A percentile compares a stretch with the other conserved stretches of the same genome.
Evolutionary conservation across 1,140 invertebrate genomes (phyloP).

Genomic region (Drosophila insularis): DNA sequence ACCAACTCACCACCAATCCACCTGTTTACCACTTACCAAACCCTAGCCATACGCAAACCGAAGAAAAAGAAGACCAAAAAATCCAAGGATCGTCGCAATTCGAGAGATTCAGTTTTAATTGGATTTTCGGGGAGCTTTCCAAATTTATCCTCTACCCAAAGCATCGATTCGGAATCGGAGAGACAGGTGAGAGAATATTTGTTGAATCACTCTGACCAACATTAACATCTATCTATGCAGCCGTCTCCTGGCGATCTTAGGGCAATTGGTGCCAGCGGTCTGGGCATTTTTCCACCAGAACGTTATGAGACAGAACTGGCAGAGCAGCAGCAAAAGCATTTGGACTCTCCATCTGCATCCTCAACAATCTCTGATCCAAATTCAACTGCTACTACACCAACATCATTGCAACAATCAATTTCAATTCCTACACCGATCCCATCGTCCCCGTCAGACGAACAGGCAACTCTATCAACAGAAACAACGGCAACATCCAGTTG

Average conservation of each 20-base stretch:
- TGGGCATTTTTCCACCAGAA: conserved; percentile 51
- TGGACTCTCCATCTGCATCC: conserved; percentile 26
- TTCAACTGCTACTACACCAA: neutral
- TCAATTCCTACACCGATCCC: too few species aligned
- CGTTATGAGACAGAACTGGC: conserved; percentile 16
- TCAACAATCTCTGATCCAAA: conserved; percentile 24
- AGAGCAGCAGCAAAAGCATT: conserved; percentile 2
- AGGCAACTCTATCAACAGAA: conserved; percentile 4
- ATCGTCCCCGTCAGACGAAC: conserved; percentile 1
- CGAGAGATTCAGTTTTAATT: conserved; percentile 32
- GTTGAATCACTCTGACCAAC: neutral
- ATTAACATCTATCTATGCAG: neutral
- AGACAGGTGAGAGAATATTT: conserved; percentile 39
- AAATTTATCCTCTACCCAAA: conserved; percentile 25
- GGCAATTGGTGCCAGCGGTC: conserved; percentile 41
- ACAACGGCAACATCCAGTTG: conserved; percentile 17
- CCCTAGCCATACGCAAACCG: conserved; percentile 2
- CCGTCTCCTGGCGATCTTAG: conserved; percentile 45
- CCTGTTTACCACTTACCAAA: too few species aligned
- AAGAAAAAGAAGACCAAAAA: conserved; percentile 33
- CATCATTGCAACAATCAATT: neutral
- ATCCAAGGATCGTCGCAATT: conserved; percentile 4
- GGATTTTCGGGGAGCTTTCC: conserved; percentile 45
- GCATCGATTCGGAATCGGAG: conserved; percentile 38
- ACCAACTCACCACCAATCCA: neutral